These are phyloP conservation scores for Cordilura impudica DNA, from an alignment of 2,888 invertebrate genomes.

Conservation along the genomic window DNA sequence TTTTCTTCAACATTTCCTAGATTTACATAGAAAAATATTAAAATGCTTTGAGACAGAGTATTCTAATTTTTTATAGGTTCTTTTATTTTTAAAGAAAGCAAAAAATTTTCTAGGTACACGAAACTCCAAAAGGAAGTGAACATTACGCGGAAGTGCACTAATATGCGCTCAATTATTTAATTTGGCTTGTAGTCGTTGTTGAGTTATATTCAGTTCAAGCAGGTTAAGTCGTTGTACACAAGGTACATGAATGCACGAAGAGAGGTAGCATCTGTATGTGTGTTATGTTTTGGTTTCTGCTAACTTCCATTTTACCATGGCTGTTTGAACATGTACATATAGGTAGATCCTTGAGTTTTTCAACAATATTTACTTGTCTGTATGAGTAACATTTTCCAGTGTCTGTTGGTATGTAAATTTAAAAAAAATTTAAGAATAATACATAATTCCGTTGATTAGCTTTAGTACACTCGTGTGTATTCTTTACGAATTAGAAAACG, in stretches of 20 bases:
- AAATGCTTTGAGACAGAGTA: too few species aligned
- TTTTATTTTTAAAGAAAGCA: background rate
- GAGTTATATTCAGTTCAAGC: conserved; percentile 29
- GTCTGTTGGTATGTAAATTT: conserved; percentile 1
- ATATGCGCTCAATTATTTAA: conserved; percentile 62
- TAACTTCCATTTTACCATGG: conserved; percentile 32
- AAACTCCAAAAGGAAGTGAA: conserved; percentile 54
- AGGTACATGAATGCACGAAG: background rate
- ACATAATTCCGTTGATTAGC: conserved; percentile 18
- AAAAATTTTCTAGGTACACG: conserved; percentile 9
- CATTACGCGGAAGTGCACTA: conserved; percentile 63
- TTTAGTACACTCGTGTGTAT: conserved; percentile 8
- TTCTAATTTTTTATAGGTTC: background rate
- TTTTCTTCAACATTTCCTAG: too few species aligned
- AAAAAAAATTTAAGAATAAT: conserved; percentile 5
- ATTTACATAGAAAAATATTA: too few species aligned
- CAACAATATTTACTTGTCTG: background rate
- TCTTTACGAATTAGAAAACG: conserved; percentile 1
- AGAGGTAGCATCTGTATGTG: background rate
- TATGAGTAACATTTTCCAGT: background rate
- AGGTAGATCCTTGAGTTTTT: background rate
- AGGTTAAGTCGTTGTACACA: background rate
- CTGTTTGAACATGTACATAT: conserved; percentile 10
- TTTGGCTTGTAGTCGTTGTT: conserved; percentile 44
- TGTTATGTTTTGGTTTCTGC: background rate